phyloP scores from a whole-genome alignment of 2,113 vertebrate species.

The Nicator chloris region DNA sequence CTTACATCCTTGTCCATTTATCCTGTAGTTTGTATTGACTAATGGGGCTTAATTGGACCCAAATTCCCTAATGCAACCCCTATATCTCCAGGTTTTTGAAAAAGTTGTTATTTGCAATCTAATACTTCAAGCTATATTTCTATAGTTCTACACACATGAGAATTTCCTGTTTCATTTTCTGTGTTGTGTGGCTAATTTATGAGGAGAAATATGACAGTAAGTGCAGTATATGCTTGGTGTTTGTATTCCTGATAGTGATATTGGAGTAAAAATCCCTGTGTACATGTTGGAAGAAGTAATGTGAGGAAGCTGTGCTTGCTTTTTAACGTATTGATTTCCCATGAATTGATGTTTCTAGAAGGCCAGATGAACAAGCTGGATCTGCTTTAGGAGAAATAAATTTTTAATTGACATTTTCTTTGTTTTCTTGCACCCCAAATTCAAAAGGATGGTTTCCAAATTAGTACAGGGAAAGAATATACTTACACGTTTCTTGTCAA shows the following conservation, averaged over 20 bases:
- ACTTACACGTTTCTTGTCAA: not conserved
- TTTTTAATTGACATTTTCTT: not conserved
- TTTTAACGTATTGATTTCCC: not conserved
- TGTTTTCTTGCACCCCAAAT: not conserved
- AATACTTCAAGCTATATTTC: not conserved
- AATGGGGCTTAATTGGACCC: not conserved
- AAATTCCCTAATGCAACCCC: not conserved
- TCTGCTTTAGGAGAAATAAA: not conserved
- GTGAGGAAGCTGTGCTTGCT: not conserved
- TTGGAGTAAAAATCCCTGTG: not conserved
- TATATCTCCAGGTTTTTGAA: not conserved
- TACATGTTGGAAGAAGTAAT: not conserved
- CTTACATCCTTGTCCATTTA: not conserved
- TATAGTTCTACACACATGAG: accelerated
- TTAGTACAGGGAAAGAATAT: not conserved
- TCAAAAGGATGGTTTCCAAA: not conserved
- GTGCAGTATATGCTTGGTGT: not conserved
- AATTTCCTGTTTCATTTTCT: not conserved
- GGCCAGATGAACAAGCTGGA: not conserved
- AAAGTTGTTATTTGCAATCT: not conserved
- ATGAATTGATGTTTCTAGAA: not conserved
- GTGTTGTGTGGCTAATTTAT: not conserved
- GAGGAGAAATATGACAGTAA: not conserved
- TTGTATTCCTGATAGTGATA: not conserved
- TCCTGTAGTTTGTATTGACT: not conserved